Percentiles rank a stretch among this genome's conserved stretches.
phyloP scores from a whole-genome alignment of 30 jellyfish, hydroid and myxozoan species.

The Mastigias papua region DNA sequence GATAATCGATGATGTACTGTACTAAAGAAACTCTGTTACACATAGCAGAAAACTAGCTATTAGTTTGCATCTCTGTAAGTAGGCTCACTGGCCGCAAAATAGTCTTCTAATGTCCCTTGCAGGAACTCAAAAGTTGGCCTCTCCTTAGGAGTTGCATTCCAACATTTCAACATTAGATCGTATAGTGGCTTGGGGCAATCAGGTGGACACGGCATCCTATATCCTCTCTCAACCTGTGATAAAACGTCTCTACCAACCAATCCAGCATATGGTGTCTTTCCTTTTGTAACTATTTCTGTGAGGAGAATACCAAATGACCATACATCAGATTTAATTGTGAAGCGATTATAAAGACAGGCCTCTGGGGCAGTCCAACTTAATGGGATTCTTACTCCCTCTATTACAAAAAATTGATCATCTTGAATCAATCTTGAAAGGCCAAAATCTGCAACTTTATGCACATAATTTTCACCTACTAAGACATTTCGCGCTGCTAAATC shows the following conservation, averaged over 20 bases:
- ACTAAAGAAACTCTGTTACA: too few relatives aligned
- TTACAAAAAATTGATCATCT: constrained; percentile 92
- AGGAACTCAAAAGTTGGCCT: constrained; percentile 94
- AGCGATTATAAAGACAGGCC: constrained; percentile 88
- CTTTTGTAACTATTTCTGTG: constrained; percentile 91
- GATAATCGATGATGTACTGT: too few relatives aligned
- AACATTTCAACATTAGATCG: constrained; percentile 83
- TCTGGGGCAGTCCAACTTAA: constrained; percentile 99
- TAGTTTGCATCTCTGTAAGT: constrained; percentile 67
- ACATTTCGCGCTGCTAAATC: constrained; percentile 97
- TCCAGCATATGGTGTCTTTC: constrained; percentile 96
- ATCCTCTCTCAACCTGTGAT: constrained; percentile 93
- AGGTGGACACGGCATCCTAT: constrained; percentile 90
- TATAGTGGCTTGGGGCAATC: constrained; percentile 92
- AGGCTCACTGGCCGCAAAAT: constrained; percentile 89
- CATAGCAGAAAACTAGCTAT: too few relatives aligned
- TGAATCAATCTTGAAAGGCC: constrained; percentile 96
- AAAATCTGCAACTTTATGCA: constrained; percentile 97
- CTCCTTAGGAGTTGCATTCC: constrained; percentile 83
- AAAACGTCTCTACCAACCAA: constrained; percentile 90
- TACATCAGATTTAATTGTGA: constrained; percentile 95
- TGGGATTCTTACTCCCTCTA: constrained; percentile 96
- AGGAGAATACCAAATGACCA: constrained; percentile 97
- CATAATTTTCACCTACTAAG: constrained; percentile 91
- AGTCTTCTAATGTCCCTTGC: constrained; percentile 87